Percentiles rank a stretch among this genome's conserved stretches.
These are phyloP conservation scores for Cynopterus brachyotis DNA, from an alignment of 2,113 vertebrate species.

Conservation along the genomic window DNA sequence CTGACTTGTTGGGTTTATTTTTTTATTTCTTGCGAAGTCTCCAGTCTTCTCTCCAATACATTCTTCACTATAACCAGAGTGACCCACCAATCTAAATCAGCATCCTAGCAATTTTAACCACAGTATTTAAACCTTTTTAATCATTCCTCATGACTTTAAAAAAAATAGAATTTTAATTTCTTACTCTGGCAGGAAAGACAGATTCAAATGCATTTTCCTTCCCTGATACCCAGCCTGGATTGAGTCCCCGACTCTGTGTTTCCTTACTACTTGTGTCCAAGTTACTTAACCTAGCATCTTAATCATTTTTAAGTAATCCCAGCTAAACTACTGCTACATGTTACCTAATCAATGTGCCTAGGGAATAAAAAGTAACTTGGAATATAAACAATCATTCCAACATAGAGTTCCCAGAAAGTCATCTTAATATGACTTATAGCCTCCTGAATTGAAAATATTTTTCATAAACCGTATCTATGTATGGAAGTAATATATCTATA, in stretches of 20 bases:
- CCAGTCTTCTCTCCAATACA: background rate
- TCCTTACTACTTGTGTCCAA: background rate
- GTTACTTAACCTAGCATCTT: background rate
- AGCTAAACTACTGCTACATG: background rate
- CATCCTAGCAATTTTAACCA: background rate
- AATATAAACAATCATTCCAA: background rate
- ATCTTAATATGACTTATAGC: background rate
- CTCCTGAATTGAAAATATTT: background rate
- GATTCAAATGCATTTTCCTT: background rate
- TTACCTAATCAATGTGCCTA: background rate
- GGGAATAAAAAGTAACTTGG: background rate
- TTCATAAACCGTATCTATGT: background rate
- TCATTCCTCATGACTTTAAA: background rate
- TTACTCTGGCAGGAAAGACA: background rate
- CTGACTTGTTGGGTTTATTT: background rate
- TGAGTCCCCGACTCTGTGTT: background rate
- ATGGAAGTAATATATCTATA: background rate
- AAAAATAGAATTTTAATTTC: background rate
- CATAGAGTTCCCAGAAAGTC: background rate
- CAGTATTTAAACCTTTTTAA: background rate
- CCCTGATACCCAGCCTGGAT: background rate
- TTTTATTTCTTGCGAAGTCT: background rate
- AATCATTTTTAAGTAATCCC: background rate
- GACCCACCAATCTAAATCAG: background rate
- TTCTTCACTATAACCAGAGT: background rate